phyloP scores from a whole-genome alignment of 2,113 vertebrate species.

The Abramis brama region DNA sequence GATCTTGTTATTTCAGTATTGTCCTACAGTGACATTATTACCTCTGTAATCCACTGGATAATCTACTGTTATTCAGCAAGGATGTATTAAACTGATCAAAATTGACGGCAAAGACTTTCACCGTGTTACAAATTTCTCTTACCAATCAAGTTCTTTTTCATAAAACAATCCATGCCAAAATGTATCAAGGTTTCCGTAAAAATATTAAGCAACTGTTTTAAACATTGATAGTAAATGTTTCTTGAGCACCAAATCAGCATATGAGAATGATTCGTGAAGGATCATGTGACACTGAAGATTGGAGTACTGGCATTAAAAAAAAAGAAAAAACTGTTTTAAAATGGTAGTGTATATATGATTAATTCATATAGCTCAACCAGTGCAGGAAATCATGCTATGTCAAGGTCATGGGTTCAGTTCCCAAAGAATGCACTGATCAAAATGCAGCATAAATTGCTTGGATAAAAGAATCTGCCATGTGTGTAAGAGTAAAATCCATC shows the following conservation, averaged over 20 bases:
- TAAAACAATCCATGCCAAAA: neutral
- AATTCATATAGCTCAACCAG: too few relatives aligned
- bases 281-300: neutral
- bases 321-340: too few relatives aligned
- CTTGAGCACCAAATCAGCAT: neutral
- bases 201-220: neutral
- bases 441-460: too few relatives aligned
- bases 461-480: neutral
- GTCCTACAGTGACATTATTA: neutral
- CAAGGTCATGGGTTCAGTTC: too few relatives aligned
- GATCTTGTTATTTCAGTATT: neutral
- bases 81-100: too few relatives aligned
- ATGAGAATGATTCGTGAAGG: neutral
- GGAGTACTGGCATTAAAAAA: neutral
- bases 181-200: neutral
- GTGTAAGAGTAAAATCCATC: neutral
- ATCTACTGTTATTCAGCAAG: too few relatives aligned
- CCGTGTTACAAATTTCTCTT: too few relatives aligned
- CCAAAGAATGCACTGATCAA: neutral
- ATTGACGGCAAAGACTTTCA: too few relatives aligned
- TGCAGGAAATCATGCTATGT: too few relatives aligned
- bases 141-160: neutral
- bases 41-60: too few relatives aligned
- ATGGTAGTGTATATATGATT: too few relatives aligned
- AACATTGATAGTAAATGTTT: neutral